Percentiles rank a stretch among this genome's conserved stretches.
These are phyloP conservation scores for Kradibia gibbosae DNA, from an alignment of 1,140 invertebrate species.

Conservation along the genomic window DNA sequence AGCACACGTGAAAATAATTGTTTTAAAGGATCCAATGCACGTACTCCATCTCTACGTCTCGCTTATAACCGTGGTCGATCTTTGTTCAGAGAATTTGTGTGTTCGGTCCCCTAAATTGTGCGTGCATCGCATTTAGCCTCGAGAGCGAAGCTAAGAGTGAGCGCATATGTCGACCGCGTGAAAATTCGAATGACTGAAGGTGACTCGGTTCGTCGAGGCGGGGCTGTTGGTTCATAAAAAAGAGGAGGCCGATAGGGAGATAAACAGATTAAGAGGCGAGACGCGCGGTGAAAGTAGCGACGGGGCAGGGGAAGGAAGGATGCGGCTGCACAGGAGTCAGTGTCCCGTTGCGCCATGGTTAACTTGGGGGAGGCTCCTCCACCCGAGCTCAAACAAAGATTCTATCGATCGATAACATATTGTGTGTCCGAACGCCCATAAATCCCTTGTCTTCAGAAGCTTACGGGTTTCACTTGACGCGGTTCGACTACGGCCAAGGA, in stretches of 20 bases:
- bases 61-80: no score
- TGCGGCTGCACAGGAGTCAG: conserved; percentile 2
- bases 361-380: not conserved
- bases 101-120: no score
- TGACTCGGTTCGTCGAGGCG: not conserved
- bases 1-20: no score
- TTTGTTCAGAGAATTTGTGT: no score
- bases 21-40: no score
- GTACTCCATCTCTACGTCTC: no score
- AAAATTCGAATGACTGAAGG: not conserved
- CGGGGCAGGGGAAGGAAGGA: no score
- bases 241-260: not conserved
- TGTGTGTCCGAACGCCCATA: conserved; percentile 21
- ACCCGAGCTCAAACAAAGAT: not conserved
- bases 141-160: no score
- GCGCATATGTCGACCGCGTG: not conserved
- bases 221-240: not conserved
- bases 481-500: not conserved
- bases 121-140: not conserved
- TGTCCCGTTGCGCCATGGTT: not conserved
- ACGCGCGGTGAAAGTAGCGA: conserved; percentile 1
- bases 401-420: conserved; percentile 38
- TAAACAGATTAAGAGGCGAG: conserved; percentile 15
- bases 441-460: not conserved
- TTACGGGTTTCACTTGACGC: not conserved